A percentile compares a stretch with the other conserved stretches of the same genome.
phyloP scores from a whole-genome alignment of 2,113 vertebrate species.

The Beaufortia kweichowensis region DNA sequence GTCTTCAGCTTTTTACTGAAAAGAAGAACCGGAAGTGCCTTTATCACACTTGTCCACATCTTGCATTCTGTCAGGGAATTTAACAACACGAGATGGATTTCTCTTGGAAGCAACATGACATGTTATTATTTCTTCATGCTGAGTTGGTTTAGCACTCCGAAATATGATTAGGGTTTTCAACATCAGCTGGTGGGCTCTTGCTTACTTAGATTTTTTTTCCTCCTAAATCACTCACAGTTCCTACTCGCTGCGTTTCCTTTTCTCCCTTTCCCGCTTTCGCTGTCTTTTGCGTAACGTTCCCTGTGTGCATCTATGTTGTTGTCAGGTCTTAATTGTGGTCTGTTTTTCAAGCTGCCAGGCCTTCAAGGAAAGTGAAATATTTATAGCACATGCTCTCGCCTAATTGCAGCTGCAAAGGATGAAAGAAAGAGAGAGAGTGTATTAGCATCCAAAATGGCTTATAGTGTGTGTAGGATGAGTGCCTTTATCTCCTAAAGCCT shows the following conservation, averaged over 20 bases:
- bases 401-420: slow-evolving; percentile 45
- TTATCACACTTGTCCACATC: slow-evolving; percentile 23
- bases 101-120: slow-evolving; percentile 11
- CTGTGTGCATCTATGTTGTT: slow-evolving; percentile 42
- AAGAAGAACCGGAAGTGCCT: neutral
- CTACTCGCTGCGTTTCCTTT: neutral
- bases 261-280: neutral
- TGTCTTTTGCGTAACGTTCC: slow-evolving; percentile 31
- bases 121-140: slow-evolving; percentile 23
- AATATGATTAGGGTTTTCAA: slow-evolving; percentile 29
- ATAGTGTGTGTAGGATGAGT: slow-evolving; percentile 34
- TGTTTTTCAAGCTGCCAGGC: slow-evolving; percentile 53
- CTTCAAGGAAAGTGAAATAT: slow-evolving; percentile 43
- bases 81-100: slow-evolving; percentile 4
- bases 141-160: slow-evolving; percentile 12
- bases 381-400: slow-evolving; percentile 48
- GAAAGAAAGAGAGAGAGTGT: slow-evolving; percentile 34
- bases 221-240: neutral
- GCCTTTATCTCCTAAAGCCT: slow-evolving; percentile 34
- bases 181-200: slow-evolving; percentile 44
- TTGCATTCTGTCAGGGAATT: slow-evolving; percentile 36
- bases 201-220: slow-evolving; percentile 36
- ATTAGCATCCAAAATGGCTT: slow-evolving; percentile 44
- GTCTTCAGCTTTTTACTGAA: slow-evolving; percentile 21
- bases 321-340: slow-evolving; percentile 56